These are phyloP conservation scores for Asteroscopus sphinx DNA, from an alignment of 2,888 invertebrate genomes.

Conservation along the genomic window DNA sequence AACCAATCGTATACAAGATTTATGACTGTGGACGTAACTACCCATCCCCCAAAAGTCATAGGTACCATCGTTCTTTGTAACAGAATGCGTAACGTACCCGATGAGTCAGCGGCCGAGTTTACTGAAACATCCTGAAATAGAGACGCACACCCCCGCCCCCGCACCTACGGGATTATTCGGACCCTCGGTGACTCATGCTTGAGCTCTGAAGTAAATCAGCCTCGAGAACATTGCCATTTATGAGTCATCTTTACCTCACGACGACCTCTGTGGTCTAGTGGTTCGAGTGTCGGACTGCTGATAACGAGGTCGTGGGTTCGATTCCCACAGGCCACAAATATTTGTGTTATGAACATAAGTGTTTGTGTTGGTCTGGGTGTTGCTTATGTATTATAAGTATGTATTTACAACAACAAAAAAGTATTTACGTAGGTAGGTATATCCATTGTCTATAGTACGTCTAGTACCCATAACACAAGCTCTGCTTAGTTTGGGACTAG, in stretches of 20 bases:
- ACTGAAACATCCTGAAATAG: conserved; percentile 62
- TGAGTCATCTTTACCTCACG: background rate
- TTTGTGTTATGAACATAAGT: no score
- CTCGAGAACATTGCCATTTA: conserved; percentile 2
- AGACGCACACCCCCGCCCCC: conserved; percentile 49
- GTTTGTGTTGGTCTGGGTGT: no score
- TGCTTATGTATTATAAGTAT: no score
- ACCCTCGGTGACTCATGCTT: conserved; percentile 65
- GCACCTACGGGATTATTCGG: conserved; percentile 47
- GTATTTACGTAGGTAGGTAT: no score
- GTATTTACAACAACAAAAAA: no score
- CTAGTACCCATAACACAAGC: no score
- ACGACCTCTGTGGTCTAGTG: no score
- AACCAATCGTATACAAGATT: background rate
- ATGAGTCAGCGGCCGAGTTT: conserved; percentile 53
- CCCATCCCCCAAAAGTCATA: conserved; percentile 2
- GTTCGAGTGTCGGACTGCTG: no score
- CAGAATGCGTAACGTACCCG: conserved; percentile 36
- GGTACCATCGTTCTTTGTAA: background rate
- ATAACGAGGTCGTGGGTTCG: no score
- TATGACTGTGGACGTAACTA: background rate
- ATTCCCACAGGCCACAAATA: no score
- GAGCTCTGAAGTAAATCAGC: conserved; percentile 27
- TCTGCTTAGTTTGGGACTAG: no score
- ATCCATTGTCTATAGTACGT: no score